These are phyloP conservation scores for roundworm (Caenorhabditis elegans) DNA, from an alignment of 1,140 invertebrate genomes.

Conservation along the genomic window DNA sequence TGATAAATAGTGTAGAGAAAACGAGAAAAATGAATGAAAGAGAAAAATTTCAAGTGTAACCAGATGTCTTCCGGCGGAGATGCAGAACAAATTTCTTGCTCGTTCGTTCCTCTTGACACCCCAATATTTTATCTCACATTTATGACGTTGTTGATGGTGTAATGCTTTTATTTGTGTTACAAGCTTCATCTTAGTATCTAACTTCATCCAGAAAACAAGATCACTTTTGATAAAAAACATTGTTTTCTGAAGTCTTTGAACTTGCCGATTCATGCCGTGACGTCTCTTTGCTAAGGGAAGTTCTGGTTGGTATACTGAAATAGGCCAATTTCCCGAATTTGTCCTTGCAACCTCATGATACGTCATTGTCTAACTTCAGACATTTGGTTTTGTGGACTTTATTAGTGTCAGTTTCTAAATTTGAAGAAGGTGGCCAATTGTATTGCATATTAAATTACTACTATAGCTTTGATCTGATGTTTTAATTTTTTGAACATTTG, in stretches of 20 bases:
- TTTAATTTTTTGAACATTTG: background rate
- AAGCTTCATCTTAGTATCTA: background rate
- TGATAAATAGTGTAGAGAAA: background rate
- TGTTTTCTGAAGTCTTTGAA: background rate
- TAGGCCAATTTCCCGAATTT: conserved; percentile 30
- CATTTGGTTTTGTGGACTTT: background rate
- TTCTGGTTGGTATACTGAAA: conserved; percentile 3
- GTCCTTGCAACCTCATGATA: background rate
- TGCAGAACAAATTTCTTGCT: background rate
- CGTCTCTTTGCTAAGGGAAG: background rate
- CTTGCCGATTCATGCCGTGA: background rate
- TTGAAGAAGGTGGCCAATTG: background rate
- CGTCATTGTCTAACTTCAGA: background rate
- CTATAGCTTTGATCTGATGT: background rate
- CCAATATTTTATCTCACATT: conserved; percentile 20
- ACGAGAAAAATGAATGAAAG: background rate
- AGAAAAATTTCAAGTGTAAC: conserved; percentile 20
- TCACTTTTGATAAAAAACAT: background rate
- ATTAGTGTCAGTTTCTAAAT: background rate
- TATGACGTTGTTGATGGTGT: conserved; percentile 30
- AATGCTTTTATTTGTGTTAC: conserved; percentile 16
- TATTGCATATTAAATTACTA: too few relatives aligned
- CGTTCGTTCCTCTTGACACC: background rate
- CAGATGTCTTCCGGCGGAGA: conserved; percentile 15
- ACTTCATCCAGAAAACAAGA: background rate